These are phyloP conservation scores for Drosophila kuntzei DNA, from an alignment of 2,888 invertebrate genomes.

Conservation along the genomic window DNA sequence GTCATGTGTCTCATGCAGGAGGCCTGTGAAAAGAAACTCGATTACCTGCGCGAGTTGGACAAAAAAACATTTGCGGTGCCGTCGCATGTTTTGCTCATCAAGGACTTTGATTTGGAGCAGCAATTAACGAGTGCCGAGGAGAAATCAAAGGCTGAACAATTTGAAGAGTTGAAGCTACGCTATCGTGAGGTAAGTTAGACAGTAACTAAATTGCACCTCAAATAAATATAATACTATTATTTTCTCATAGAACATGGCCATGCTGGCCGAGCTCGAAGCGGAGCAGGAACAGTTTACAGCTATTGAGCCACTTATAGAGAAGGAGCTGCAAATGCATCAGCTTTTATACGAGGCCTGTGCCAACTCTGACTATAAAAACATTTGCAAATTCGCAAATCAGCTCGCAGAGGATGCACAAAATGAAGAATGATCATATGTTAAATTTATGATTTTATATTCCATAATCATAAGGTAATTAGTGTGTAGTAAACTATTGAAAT, in stretches of 20 bases:
- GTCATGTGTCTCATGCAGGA: conserved; percentile 65
- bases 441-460: neutral
- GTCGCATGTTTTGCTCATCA: conserved; percentile 74
- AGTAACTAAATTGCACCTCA: neutral
- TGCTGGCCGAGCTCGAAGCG: conserved; percentile 56
- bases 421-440: neutral
- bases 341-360: conserved; percentile 33
- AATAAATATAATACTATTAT: neutral
- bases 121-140: conserved; percentile 67
- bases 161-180: conserved; percentile 62
- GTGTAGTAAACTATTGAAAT: no score
- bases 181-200: conserved; percentile 71
- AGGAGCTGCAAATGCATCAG: conserved; percentile 54
- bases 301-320: conserved; percentile 40
- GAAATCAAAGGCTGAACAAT: conserved; percentile 42
- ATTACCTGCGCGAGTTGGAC: conserved; percentile 64
- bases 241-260: conserved; percentile 59
- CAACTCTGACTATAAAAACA: conserved; percentile 36
- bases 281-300: conserved; percentile 50
- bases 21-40: conserved; percentile 57
- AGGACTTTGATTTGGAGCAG: conserved; percentile 73
- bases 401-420: conserved; percentile 3
- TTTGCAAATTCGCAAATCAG: conserved; percentile 29
- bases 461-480: neutral
- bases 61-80: conserved; percentile 77